phyloP scores from a whole-genome alignment of 1,140 invertebrate genomes.

The Sinella curviseta region DNA sequence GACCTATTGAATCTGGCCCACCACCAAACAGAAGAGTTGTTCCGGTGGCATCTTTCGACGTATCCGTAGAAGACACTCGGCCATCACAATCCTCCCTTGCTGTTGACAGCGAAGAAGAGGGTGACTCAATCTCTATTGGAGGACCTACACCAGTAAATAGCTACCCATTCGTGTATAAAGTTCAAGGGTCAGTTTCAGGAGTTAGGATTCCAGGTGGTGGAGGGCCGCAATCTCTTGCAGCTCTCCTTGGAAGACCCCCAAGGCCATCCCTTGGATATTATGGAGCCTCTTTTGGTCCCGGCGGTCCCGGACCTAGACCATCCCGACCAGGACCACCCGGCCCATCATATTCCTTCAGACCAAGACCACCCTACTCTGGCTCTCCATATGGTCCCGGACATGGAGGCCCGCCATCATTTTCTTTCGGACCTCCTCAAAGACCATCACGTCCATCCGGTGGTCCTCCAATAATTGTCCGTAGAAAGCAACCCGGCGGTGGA shows the following conservation, averaged over 20 bases:
- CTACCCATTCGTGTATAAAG: neutral
- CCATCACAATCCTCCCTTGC: neutral
- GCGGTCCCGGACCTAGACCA: neutral
- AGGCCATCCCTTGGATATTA: neutral
- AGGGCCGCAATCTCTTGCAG: neutral
- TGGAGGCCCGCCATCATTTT: neutral
- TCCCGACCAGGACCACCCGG: neutral
- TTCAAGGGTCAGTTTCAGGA: neutral
- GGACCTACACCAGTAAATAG: neutral
- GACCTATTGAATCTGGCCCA: neutral
- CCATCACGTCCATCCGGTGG: neutral
- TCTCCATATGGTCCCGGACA: neutral
- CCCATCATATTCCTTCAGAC: neutral
- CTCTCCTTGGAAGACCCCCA: neutral
- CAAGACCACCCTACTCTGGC: neutral
- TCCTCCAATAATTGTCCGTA: conserved; percentile 5
- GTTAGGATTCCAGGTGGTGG: neutral
- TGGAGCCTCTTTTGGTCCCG: neutral
- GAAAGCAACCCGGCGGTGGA: neutral
- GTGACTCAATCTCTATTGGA: neutral
- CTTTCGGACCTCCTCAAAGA: neutral
- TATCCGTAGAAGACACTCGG: conserved; percentile 24
- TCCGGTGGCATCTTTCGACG: conserved; percentile 3
- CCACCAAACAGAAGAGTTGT: neutral
- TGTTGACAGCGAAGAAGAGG: neutral